phyloP scores from a whole-genome alignment of 2,888 invertebrate genomes.

The Drosophila bunnanda region DNA sequence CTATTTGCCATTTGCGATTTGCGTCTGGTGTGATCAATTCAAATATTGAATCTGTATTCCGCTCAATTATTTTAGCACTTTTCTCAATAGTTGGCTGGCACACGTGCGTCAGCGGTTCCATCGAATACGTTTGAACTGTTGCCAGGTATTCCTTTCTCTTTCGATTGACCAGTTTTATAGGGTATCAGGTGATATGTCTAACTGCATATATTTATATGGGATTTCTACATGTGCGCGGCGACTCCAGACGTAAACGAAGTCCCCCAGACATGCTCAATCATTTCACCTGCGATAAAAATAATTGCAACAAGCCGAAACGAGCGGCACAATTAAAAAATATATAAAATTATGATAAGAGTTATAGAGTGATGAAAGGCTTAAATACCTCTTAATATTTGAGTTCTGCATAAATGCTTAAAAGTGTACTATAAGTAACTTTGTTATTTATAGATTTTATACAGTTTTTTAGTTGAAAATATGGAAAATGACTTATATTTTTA shows the following conservation, averaged over 20 bases:
- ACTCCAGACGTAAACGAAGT: conserved; percentile 38
- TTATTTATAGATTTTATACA: no score
- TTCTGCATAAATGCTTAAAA: no score
- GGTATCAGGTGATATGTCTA: conserved; percentile 45
- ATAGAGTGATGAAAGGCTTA: conserved; percentile 1
- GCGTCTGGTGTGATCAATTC: conserved; percentile 47
- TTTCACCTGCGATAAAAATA: conserved; percentile 71
- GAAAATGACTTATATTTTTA: not conserved
- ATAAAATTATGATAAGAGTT: conserved; percentile 4
- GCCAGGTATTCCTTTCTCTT: conserved; percentile 49
- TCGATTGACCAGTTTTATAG: conserved; percentile 26
- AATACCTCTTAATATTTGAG: conserved; percentile 7
- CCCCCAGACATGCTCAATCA: conserved; percentile 71
- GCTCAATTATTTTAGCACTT: conserved; percentile 47
- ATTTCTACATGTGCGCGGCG: conserved; percentile 34
- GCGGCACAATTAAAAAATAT: conserved; percentile 32
- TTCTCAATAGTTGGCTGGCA: conserved; percentile 42
- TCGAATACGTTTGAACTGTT: conserved; percentile 38
- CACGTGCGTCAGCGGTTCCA: conserved; percentile 43
- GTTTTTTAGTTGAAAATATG: no score
- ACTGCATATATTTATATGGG: conserved; percentile 28
- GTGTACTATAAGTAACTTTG: no score
- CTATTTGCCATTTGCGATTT: conserved; percentile 20
- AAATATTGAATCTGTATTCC: conserved; percentile 48
- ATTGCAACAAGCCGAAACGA: conserved; percentile 47